These are phyloP conservation scores for Brachypodius melanocephalos DNA, from an alignment of 2,113 vertebrate species.

Conservation along the genomic window DNA sequence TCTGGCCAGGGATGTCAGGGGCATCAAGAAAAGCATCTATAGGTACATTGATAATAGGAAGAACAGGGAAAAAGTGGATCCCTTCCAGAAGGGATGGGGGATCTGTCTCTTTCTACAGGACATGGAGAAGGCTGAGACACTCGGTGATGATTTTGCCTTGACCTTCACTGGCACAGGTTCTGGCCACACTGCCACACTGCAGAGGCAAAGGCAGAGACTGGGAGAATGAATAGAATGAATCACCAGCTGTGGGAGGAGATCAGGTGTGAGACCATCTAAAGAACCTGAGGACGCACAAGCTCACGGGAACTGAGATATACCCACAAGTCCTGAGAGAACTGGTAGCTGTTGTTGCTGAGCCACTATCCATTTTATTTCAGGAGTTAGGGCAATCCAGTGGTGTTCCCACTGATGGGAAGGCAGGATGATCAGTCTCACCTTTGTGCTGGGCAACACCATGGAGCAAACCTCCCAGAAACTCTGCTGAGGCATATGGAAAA, in stretches of 20 bases:
- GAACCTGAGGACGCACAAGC: not conserved
- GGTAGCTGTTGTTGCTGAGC: not conserved
- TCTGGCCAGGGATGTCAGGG: not conserved
- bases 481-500: not conserved
- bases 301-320: not conserved
- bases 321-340: not conserved
- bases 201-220: not conserved
- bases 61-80: not conserved
- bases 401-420: not conserved
- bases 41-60: not conserved
- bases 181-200: not conserved
- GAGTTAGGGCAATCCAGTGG: not conserved
- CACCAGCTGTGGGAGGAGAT: not conserved
- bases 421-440: not conserved
- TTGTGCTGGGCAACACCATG: not conserved
- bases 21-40: not conserved
- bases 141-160: not conserved
- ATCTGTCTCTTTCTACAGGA: not conserved
- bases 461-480: not conserved
- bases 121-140: not conserved
- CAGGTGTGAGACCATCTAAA: not conserved
- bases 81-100: not conserved
- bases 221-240: not conserved
- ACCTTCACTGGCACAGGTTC: not conserved
- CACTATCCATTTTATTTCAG: not conserved